Percentiles rank a stretch among this genome's conserved stretches.
phyloP scores from a whole-genome alignment of 2,113 vertebrate species.

The Anseranas semipalmata region DNA sequence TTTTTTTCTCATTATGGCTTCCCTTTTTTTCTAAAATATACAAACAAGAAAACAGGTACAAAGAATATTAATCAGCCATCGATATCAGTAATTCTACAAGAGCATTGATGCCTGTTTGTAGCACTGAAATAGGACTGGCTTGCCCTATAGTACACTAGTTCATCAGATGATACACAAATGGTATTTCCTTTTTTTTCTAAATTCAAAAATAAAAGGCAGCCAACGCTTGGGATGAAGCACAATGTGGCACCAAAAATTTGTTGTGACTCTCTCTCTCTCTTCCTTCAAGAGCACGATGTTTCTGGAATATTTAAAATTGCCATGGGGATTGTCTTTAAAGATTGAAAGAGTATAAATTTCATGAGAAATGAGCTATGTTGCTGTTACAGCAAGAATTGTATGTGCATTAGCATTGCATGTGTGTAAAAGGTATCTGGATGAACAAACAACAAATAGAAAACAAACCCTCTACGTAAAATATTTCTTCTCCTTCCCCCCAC shows the following conservation, averaged over 20 bases:
- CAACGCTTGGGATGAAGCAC: background rate
- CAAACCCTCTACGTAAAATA: background rate
- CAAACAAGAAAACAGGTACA: background rate
- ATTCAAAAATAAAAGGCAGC: background rate
- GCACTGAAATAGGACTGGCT: background rate
- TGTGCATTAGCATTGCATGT: background rate
- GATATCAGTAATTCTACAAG: background rate
- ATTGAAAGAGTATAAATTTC: constrained; percentile 25
- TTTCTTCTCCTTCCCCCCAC: background rate
- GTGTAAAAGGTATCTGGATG: background rate
- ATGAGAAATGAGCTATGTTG: background rate
- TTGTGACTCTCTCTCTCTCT: background rate
- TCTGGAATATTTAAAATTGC: background rate
- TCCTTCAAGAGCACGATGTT: background rate
- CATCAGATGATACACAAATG: background rate
- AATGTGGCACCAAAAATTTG: background rate
- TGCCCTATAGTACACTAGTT: background rate
- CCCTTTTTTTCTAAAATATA: background rate
- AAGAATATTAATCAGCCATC: background rate
- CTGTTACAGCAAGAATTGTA: background rate
- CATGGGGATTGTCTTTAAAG: constrained; percentile 21
- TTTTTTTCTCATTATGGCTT: background rate
- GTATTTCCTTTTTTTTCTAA: background rate
- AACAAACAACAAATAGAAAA: background rate
- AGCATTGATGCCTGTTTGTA: background rate